Evolutionary conservation across 2,797 vertebrate species (phyloP), one percentile per base, ranked within the genome.

Genomic region (Pempheris klunzingeri): DNA sequence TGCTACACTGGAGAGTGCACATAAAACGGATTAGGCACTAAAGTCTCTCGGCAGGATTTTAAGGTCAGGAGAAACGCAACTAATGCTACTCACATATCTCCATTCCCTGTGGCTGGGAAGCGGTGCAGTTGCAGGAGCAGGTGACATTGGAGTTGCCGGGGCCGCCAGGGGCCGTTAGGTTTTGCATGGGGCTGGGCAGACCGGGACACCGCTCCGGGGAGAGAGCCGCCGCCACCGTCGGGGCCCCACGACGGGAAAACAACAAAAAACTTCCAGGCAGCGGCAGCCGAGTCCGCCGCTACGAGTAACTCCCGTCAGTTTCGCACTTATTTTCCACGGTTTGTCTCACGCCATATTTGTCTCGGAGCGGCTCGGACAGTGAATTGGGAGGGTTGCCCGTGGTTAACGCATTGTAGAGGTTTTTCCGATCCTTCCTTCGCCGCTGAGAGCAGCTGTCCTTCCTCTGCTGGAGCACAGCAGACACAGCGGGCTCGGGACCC

Each of bases 91-190:
- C 85, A 96, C 95, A 96, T 92, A 95, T 95, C 91, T 95, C 95
- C 95, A 95, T 95, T 91, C 93, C 94, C 94, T 95, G 94, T 92
- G 94, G 92, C 78, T 94, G 94, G 92, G 94, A 93, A 89, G 93
- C 94, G 87, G 93, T 94, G 91, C 94, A 95, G 93, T 96, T 96
- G 91, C 94, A 95, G 92, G 92, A 95, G 93, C 94, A 95, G 94
- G 94, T 96, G 95, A 95, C 95, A 95, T 96, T 94, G 94, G 96
- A 95, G 71, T 87, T 86, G 88, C 81, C 87, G 88, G 93, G 88
- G 90, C 90, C 92, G 90, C 88, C 93, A 91, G 92, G 91, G 89
- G 90, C 93, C 90, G 94, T 96, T 92, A 93, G 92, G 94, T 95
- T 95, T 94, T 92, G 94, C 95, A 96, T 95, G 93, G 94, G 91